A percentile compares a stretch with the other conserved stretches of the same genome.
Evolutionary conservation across 35 echinoderm and acorn worm species (phyloP).

Genomic region (Antedon bifida): DNA sequence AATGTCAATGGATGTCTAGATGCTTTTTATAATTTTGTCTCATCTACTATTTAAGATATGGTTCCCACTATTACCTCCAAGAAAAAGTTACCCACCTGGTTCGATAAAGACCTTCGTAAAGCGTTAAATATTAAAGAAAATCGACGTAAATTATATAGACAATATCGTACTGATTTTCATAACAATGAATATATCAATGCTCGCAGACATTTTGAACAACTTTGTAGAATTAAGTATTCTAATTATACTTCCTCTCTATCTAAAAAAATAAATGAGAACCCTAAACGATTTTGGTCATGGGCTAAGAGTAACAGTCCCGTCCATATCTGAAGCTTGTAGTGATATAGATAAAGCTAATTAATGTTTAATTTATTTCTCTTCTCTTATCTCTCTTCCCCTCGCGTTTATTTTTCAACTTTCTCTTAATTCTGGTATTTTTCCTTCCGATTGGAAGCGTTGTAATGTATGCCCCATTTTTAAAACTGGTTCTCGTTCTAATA

Average conservation of each 20-base stretch:
- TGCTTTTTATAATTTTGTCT: not conserved
- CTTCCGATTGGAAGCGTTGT: not conserved
- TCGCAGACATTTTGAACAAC: not conserved
- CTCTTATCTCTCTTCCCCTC: not conserved
- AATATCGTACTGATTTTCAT: not conserved
- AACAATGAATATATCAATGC: not conserved
- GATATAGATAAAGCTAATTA: too few species aligned
- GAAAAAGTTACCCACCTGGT: too few species aligned
- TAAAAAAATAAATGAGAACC: not conserved
- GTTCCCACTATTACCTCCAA: not conserved
- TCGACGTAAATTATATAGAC: not conserved
- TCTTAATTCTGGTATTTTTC: not conserved
- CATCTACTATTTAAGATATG: not conserved
- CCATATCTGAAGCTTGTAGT: too few species aligned
- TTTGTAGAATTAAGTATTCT: not conserved
- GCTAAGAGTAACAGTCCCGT: too few species aligned
- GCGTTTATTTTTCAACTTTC: not conserved
- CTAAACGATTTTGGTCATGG: too few species aligned
- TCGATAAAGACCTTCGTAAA: not conserved
- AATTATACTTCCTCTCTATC: not conserved
- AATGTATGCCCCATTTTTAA: not conserved
- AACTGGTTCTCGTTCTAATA: not conserved
- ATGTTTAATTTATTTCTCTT: too few species aligned
- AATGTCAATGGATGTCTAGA: not conserved
- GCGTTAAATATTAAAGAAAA: not conserved